Evolutionary conservation across 2,888 invertebrate genomes (phyloP).

Genomic region (Plebejus melissa): DNA sequence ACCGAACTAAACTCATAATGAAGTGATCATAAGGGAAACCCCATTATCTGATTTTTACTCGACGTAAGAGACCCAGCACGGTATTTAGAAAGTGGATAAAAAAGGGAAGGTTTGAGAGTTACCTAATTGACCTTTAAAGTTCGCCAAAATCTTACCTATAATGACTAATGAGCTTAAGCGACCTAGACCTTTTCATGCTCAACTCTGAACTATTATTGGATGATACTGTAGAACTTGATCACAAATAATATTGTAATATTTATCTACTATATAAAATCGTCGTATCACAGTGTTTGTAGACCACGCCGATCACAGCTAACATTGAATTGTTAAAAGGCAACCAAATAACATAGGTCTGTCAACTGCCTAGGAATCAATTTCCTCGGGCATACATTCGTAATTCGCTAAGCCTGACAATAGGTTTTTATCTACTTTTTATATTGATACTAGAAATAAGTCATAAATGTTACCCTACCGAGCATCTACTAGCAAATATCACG

Average conservation of each 20-base stretch:
- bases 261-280: no score
- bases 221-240: not conserved
- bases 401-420: no score
- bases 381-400: no score
- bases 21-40: not conserved
- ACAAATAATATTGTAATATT: not conserved
- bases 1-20: no score
- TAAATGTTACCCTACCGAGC: not conserved
- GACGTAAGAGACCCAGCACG: not conserved
- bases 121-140: constrained; percentile 9
- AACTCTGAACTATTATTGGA: constrained; percentile 3
- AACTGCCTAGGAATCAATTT: no score
- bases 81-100: not conserved
- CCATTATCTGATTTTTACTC: not conserved
- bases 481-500: not conserved
- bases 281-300: no score
- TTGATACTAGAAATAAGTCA: no score
- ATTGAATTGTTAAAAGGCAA: no score
- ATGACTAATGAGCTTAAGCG: not conserved
- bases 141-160: constrained; percentile 8
- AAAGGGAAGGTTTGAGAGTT: not conserved
- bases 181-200: constrained; percentile 14
- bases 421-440: no score
- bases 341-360: no score
- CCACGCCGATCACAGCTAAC: no score